Evolutionary conservation across 92 coral and sea anemone species (phyloP), one percentile per base, ranked within the genome.

Genomic region (Heliopora coerulea): DNA sequence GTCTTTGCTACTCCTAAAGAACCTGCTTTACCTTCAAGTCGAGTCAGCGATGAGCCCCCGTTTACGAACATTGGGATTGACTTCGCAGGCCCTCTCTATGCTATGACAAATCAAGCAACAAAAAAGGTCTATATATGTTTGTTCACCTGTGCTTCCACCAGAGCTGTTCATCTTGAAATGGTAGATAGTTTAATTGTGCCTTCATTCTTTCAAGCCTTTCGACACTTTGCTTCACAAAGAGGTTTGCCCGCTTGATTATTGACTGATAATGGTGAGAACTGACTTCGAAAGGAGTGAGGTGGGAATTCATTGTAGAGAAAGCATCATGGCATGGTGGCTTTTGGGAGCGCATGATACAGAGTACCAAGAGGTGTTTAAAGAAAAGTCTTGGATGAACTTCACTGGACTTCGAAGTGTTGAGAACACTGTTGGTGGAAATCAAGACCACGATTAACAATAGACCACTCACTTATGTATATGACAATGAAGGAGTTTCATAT

Each of bases 371-470:
- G n/a, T n/a, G n/a, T n/a, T n/a, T n/a, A n/a, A n/a, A n/a, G n/a
- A n/a, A n/a, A n/a, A n/a, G n/a, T n/a, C n/a, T n/a, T n/a, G n/a
- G n/a, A n/a, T n/a, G n/a, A n/a, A n/a, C n/a, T n/a, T n/a, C n/a
- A n/a, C n/a, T n/a, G n/a, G n/a, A n/a, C n/a, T n/a, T n/a, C n/a
- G 81, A 77, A 18, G 56, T 41, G 30, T 24, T 62, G 37, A 17
- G 30, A 23, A 75, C 80, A 5, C 35, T 78, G n/a, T 35, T 78
- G 21, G 62, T 42, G 14, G 75, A 63, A 27, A 64, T 78, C 14
- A 62, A 78, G 31, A 69, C 82, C n/a, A 67, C 62, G 31, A 25
- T 76, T n/a, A 76, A 76, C 60, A 76, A 68, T 18, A 50, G 81
- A 13, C 81, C 73, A 12, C 49, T 73, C 20, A 73, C 79, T 49